phyloP scores from a whole-genome alignment of 2,797 vertebrate genomes.

The Buphagus erythrorhynchus region DNA sequence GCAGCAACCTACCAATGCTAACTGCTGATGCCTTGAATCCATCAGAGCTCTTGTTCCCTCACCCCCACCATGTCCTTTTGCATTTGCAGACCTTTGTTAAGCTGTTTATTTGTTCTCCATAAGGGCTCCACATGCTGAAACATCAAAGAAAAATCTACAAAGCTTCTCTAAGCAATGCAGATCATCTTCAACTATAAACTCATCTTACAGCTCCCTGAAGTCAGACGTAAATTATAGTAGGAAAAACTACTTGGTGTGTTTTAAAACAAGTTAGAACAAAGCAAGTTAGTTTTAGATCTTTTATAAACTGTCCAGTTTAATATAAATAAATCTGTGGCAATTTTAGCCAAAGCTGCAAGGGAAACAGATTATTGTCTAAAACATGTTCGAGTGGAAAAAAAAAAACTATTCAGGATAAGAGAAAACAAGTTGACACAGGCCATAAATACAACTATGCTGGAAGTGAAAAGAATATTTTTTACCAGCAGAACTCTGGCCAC shows the following conservation, averaged over 20 bases:
- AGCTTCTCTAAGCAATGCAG: not conserved
- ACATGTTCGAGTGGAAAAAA: not conserved
- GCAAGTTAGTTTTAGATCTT: not conserved
- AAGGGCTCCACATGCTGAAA: not conserved
- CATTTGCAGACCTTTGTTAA: not conserved
- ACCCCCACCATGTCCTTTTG: not conserved
- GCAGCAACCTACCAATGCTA: not conserved
- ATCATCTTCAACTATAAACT: not conserved
- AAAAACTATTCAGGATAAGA: not conserved
- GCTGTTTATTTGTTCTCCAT: not conserved
- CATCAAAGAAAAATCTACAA: not conserved
- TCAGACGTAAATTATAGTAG: not conserved
- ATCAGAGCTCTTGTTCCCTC: not conserved
- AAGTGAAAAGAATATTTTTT: not conserved
- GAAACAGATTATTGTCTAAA: not conserved
- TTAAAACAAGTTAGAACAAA: not conserved
- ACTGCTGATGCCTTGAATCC: not conserved
- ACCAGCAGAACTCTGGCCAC: not conserved
- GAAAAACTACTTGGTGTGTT: not conserved
- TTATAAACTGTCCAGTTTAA: not conserved
- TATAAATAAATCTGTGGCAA: not conserved
- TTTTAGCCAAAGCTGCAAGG: not conserved
- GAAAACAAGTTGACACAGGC: not conserved
- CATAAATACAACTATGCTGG: not conserved
- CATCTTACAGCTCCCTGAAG: not conserved